phyloP scores from a whole-genome alignment of 2,888 invertebrate species.

The Parochlus steinenii region DNA sequence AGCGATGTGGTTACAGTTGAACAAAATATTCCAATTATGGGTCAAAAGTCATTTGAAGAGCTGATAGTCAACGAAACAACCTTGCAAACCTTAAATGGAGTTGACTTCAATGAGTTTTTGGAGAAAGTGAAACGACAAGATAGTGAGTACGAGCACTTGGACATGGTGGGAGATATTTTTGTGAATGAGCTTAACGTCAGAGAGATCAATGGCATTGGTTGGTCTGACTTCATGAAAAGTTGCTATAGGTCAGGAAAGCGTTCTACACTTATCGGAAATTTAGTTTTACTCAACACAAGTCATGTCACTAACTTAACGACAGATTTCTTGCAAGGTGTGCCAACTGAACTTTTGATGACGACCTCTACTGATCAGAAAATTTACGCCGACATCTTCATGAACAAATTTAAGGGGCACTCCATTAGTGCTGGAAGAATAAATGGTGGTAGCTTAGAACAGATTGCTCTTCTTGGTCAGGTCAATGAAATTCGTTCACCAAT shows the following conservation, averaged over 20 bases:
- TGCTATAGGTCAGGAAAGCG: neutral
- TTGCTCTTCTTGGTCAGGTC: neutral
- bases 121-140: no score
- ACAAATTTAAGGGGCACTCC: neutral
- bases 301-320: neutral
- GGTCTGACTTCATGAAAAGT: neutral
- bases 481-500: no score
- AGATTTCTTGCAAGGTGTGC: neutral
- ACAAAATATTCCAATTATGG: neutral
- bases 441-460: neutral
- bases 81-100: neutral
- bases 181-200: slow-evolving; percentile 3
- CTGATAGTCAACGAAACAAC: neutral
- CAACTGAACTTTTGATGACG: slow-evolving; percentile 1
- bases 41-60: neutral
- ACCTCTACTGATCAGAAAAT: neutral
- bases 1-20: neutral
- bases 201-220: neutral
- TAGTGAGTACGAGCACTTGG: no score
- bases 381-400: neutral
- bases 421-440: neutral
- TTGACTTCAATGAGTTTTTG: neutral
- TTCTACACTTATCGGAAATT: neutral
- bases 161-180: slow-evolving; percentile 3
- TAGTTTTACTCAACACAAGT: neutral